Conservation (phyloP, 1,140 invertebrate genomes). For the Oryzaephilus surinamensis region DNA sequence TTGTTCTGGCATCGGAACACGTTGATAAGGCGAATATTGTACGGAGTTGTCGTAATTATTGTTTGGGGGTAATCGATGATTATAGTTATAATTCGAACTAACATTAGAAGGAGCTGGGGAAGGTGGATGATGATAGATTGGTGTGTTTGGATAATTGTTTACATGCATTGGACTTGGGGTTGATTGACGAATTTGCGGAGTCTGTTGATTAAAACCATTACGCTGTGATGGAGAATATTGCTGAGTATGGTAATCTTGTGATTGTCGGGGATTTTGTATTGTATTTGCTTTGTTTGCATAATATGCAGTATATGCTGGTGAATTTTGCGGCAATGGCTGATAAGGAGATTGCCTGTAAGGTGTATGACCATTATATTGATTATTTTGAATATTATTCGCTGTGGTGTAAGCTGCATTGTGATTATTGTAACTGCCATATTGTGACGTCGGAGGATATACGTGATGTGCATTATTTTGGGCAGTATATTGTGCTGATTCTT, state of each 20-base stretch:
- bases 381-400: not conserved
- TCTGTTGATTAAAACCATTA: not conserved
- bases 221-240: not conserved
- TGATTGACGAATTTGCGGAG: not conserved
- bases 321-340: slow-evolving; percentile 18
- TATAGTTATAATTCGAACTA: slow-evolving; percentile 16
- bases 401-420: not conserved
- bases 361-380: not conserved
- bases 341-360: slow-evolving; percentile 18
- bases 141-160: slow-evolving; percentile 7
- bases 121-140: slow-evolving; percentile 25
- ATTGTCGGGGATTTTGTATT: slow-evolving; percentile 1
- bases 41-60: slow-evolving; percentile 1
- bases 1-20: slow-evolving; percentile 8
- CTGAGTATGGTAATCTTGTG: slow-evolving; percentile 9
- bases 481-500: no score
- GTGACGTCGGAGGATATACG: no score
- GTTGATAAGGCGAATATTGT: slow-evolving; percentile 14
- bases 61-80: slow-evolving; percentile 1
- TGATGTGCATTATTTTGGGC: no score
- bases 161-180: slow-evolving; percentile 1
- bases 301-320: slow-evolving; percentile 10
- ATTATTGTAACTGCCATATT: not conserved
- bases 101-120: slow-evolving; percentile 25
- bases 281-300: slow-evolving; percentile 2